Conservation (phyloP, 2,113 vertebrate species). For the Peucedramus taeniatus region DNA sequence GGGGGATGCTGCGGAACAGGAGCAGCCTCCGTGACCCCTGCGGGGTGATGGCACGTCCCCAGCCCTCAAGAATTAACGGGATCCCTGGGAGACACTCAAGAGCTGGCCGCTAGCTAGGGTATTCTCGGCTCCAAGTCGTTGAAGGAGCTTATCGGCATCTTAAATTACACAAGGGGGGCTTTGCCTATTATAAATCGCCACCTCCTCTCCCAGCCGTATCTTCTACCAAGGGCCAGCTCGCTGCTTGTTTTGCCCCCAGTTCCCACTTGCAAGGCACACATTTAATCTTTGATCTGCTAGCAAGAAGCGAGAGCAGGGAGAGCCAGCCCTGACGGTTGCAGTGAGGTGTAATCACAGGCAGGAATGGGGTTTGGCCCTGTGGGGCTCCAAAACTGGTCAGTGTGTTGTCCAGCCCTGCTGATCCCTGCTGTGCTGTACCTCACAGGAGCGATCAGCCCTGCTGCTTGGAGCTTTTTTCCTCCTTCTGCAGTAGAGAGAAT, state of each 20-base stretch:
- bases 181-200: background rate
- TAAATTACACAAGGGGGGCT: background rate
- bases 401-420: no score
- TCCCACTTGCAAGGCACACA: background rate
- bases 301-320: background rate
- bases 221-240: background rate
- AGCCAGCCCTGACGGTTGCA: background rate
- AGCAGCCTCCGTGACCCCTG: rapidly evolving
- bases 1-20: rapidly evolving
- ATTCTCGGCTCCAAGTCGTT: background rate
- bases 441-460: background rate
- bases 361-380: background rate
- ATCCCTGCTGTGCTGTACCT: background rate
- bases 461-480: background rate
- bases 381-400: background rate
- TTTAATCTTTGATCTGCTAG: background rate
- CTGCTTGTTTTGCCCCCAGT: background rate
- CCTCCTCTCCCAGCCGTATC: rapidly evolving
- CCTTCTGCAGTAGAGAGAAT: background rate
- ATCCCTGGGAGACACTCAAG: no score
- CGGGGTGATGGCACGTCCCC: rapidly evolving
- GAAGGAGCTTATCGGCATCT: background rate
- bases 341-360: rapidly evolving
- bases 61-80: background rate
- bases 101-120: no score